phyloP scores from a whole-genome alignment of 2,888 invertebrate species.

The Gymnoscelis rufifasciata region DNA sequence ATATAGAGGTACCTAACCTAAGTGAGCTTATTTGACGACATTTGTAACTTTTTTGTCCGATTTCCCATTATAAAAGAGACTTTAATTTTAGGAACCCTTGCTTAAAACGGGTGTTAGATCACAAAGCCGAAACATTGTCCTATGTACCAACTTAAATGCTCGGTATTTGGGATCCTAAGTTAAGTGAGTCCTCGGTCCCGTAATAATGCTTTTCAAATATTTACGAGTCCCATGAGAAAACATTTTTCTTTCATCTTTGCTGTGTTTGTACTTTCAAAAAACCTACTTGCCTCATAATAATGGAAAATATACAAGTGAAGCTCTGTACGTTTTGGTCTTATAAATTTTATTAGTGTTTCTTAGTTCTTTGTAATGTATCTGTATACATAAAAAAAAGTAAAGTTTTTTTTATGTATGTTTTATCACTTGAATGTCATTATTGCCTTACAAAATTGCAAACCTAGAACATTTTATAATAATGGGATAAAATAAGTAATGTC shows the following conservation, averaged over 20 bases:
- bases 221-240: conserved; percentile 23
- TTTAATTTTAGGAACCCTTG: neutral
- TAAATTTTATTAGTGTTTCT: no score
- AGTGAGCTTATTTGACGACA: no score
- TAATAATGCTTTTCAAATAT: conserved; percentile 27
- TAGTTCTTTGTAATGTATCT: no score
- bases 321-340: neutral
- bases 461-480: no score
- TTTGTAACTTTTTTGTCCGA: no score
- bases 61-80: no score
- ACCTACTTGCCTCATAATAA: conserved; percentile 5
- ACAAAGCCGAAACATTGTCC: neutral
- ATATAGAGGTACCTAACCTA: no score
- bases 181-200: conserved; percentile 11
- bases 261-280: conserved; percentile 15
- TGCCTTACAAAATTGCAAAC: no score
- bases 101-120: neutral
- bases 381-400: no score
- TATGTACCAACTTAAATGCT: neutral
- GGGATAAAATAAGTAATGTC: no score
- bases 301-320: conserved; percentile 1
- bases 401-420: no score
- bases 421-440: no score
- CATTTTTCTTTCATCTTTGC: conserved; percentile 28
- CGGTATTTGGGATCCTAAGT: conserved; percentile 6